These are phyloP conservation scores for Bilobella aurantiaca DNA, from an alignment of 1,140 invertebrate genomes.

Conservation along the genomic window DNA sequence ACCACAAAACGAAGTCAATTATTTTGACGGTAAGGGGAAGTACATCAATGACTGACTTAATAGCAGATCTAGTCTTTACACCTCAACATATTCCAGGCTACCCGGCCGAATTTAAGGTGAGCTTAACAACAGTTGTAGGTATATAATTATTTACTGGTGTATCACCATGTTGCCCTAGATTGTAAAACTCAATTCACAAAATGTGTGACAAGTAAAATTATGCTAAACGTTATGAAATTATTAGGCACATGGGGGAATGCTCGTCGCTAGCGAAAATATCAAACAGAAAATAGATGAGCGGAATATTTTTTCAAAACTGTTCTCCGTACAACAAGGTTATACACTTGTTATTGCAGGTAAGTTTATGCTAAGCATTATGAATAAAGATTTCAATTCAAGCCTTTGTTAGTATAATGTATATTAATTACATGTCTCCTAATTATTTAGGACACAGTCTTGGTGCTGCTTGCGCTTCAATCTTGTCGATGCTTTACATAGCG, in stretches of 20 bases:
- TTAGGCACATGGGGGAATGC: constrained; percentile 76
- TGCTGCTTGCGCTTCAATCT: constrained; percentile 63
- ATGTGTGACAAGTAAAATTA: neutral
- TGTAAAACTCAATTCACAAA: too few relatives aligned
- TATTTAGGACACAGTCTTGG: constrained; percentile 70
- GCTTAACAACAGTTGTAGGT: constrained; percentile 18
- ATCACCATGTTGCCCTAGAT: too few relatives aligned
- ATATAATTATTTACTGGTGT: too few relatives aligned
- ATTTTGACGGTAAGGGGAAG: constrained; percentile 77
- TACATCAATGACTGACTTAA: constrained; percentile 69
- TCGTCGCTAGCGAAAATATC: constrained; percentile 66
- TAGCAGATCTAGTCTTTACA: constrained; percentile 75
- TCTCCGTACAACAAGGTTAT: constrained; percentile 59
- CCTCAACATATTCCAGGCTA: constrained; percentile 59
- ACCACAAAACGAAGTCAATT: constrained; percentile 67
- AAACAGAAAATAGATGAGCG: constrained; percentile 56
- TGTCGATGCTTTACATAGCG: constrained; percentile 62
- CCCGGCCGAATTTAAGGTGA: constrained; percentile 53
- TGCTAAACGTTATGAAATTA: constrained; percentile 14
- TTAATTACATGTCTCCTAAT: neutral
- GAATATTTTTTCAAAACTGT: constrained; percentile 58
- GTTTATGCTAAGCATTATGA: neutral
- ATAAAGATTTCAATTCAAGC: neutral
- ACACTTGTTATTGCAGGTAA: constrained; percentile 61
- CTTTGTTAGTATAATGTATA: too few relatives aligned